Conservation (phyloP, 2,888 invertebrate species). For the Philereme transversata region DNA sequence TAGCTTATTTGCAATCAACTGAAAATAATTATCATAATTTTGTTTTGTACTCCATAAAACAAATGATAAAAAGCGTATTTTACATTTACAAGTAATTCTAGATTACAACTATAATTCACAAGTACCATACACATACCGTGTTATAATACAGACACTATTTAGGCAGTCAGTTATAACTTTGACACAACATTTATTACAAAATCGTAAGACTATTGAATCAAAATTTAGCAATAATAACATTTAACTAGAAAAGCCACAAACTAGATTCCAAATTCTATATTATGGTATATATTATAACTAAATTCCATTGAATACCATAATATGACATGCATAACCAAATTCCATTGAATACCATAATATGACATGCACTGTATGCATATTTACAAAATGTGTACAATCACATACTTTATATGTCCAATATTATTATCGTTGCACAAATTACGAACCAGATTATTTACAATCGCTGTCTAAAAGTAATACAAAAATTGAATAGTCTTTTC, state of each 20-base stretch:
- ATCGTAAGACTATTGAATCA: constrained; percentile 4
- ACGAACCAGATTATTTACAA: constrained; percentile 23
- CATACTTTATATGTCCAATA: constrained; percentile 20
- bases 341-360: constrained; percentile 8
- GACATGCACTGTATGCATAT: constrained; percentile 6
- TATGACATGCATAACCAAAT: constrained; percentile 18
- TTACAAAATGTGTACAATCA: constrained; percentile 25
- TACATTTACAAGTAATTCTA: constrained; percentile 29
- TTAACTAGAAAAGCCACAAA: no score
- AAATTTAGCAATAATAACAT: constrained; percentile 1
- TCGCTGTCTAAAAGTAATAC: constrained; percentile 10
- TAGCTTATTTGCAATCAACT: constrained; percentile 23
- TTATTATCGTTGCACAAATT: constrained; percentile 30
- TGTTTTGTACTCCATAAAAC: constrained; percentile 48
- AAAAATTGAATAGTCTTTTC: neutral
- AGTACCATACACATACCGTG: constrained; percentile 17
- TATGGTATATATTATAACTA: no score
- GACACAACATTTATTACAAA: constrained; percentile 15
- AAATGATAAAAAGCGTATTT: constrained; percentile 35
- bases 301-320: neutral
- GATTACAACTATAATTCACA: constrained; percentile 17
- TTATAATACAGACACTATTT: constrained; percentile 21
- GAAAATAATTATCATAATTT: constrained; percentile 32
- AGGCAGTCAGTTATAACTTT: constrained; percentile 25
- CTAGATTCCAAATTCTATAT: no score